Evolutionary conservation across 2,888 invertebrate species (phyloP), one percentile per base, ranked within the genome.

Genomic region (Pheosia tremula): DNA sequence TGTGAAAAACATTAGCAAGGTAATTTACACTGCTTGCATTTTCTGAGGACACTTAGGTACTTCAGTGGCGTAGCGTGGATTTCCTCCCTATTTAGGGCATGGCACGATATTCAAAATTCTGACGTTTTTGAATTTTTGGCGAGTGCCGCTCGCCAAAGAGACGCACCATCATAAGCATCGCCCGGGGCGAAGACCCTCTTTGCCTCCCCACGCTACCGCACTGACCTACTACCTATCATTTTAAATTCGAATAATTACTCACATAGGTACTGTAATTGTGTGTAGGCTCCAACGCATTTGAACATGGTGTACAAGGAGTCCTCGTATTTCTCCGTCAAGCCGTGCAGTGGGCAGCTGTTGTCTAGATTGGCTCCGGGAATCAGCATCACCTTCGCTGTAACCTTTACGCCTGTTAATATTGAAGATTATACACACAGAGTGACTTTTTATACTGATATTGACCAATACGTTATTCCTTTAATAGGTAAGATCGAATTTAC

Each of bases 301-400:
- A 94, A 88, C 67, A 87, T 94, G 80, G 80, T 84, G 4, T 92
- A 79, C 71, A 93, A 94, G 71, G 86, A 92, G 60, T 91, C 94
- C 36, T 91, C 94, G 3, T 91, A 87, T 71, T 95, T 96, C 74
- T 85, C 80, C 56, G 80, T 96, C 54, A 90, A 94, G 75, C 85
- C 90, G 8, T 87, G 89, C 57, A 84, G 85, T 39, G 85, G 83
- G 9, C 83, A 91, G 58, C 83, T 93, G 37, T 81, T 91, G 49
- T 91, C 89, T 0, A 95, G 96, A 77, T 84, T 97, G 37, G 96
- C 96, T 5, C 96, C 97, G 13, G 97, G 97, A 53, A 95, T 97
- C 72, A 94, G 95, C 36, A 92, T 95, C 47, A 87, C 92, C 3
- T 95, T 96, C 72, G 91, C 91, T 7, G 84, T 97, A 6, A 95